Conservation (phyloP, 2,113 vertebrate species). For the Calcarius ornatus region DNA sequence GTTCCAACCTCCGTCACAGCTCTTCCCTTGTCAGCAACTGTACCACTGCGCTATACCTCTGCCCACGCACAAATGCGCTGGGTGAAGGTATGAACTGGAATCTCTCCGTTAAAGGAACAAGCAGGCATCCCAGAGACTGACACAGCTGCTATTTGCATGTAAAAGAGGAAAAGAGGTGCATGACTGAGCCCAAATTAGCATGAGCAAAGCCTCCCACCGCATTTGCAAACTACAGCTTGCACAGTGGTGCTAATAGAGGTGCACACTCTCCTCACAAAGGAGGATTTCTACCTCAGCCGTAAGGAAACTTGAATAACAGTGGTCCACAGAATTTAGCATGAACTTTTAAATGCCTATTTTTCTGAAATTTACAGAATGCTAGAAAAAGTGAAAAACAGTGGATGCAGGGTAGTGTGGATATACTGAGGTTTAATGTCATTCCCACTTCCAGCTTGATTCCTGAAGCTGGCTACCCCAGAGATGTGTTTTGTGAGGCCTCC, state of each 20-base stretch:
- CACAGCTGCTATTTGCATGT: slow-evolving; percentile 59
- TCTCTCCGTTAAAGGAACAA: slow-evolving; percentile 44
- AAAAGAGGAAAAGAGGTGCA: slow-evolving; percentile 61
- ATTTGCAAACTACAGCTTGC: slow-evolving; percentile 36
- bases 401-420: background rate
- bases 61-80: slow-evolving; percentile 36
- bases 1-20: slow-evolving; percentile 34
- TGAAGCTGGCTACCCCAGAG: background rate
- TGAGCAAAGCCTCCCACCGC: slow-evolving; percentile 44
- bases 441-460: background rate
- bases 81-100: slow-evolving; percentile 47
- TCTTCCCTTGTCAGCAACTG: slow-evolving; percentile 39
- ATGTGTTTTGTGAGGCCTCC: background rate
- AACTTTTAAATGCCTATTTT: background rate
- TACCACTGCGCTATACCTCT: background rate
- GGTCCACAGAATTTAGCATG: background rate
- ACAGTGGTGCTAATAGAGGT: slow-evolving; percentile 20
- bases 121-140: slow-evolving; percentile 61
- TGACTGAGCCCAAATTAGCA: slow-evolving; percentile 63
- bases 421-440: background rate
- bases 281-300: background rate
- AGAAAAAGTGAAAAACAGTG: background rate
- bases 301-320: background rate
- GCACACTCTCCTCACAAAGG: slow-evolving; percentile 3
- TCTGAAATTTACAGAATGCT: background rate